Evolutionary conservation across 2,888 invertebrate species (phyloP), one percentile per base, ranked within the genome.

Genomic region (Leptinotarsa haldemani): DNA sequence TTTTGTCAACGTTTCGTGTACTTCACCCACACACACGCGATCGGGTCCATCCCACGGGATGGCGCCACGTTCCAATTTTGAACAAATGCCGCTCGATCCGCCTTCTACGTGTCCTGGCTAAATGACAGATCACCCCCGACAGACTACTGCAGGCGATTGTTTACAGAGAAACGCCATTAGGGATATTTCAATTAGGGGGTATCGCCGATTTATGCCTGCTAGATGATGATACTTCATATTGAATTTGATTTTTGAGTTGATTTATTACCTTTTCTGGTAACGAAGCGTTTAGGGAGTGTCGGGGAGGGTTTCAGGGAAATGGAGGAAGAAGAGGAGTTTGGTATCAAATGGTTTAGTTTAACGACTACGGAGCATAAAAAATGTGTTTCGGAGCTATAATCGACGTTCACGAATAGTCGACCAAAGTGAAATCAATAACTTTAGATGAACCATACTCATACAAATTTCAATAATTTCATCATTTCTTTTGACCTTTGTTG

Each of bases 151-250:
- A 52, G 22, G 80, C 82, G 83, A 85, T 85, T 85, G 85, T 86
- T 85, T 68, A 87, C 87, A 87, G 84, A 85, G 87, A 84, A 87
- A 87, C 82, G 84, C 87, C 86, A 87, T 87, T 87, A 87, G 86
- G 86, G 85, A 86, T 84, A 86, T 87, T 87, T 87, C 87, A 87
- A 87, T 87, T 87, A 86, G 83, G 80, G 70, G 71, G 50, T 72
- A 80, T 80, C 78, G 78, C 74, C 75, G 79, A 77, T 80, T 80
- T 77, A 75, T 64, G 75, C 73, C 64, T 63, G 66, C 71, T 69
- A 61, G 64, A 56, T 66, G 69, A 73, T 74, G 78, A 77, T 77
- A 78, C 79, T 78, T 78, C 78, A 78, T 78, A 77, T 76, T 77
- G 75, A 77, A 73, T 77, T 77, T 79, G 77, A 77, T 78, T 79